A percentile compares a stretch with the other conserved stretches of the same genome.
phyloP scores from a whole-genome alignment of 2,888 invertebrate species.

The Drosophila subquinaria region DNA sequence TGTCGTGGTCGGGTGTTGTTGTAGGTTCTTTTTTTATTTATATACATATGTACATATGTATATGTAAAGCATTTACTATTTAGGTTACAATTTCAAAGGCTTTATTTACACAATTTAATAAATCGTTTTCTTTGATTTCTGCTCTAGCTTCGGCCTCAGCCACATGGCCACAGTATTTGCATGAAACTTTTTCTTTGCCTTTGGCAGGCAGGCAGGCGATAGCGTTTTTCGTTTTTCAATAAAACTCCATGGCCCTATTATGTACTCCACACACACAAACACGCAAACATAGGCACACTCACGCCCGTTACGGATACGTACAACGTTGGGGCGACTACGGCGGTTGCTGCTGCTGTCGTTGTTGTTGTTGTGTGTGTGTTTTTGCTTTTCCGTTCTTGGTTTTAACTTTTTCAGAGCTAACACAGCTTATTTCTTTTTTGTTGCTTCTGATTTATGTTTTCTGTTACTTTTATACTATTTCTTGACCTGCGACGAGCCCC shows the following conservation, averaged over 20 bases:
- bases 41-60: conserved; percentile 8
- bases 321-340: conserved; percentile 42
- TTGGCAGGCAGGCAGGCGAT: conserved; percentile 30
- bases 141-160: conserved; percentile 41
- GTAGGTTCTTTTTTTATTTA: conserved; percentile 32
- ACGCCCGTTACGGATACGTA: conserved; percentile 64
- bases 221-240: conserved; percentile 66
- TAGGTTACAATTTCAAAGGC: conserved; percentile 17
- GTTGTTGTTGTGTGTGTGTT: conserved; percentile 25
- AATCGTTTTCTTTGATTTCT: conserved; percentile 49
- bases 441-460: conserved; percentile 34
- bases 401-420: conserved; percentile 27
- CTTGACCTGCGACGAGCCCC: conserved; percentile 72
- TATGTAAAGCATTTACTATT: conserved; percentile 13
- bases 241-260: conserved; percentile 82
- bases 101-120: conserved; percentile 52
- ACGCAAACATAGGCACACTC: conserved; percentile 41
- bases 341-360: conserved; percentile 26
- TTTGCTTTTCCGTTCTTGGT: conserved; percentile 17
- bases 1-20: conserved; percentile 53
- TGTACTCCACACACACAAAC: conserved; percentile 62
- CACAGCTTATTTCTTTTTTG: conserved; percentile 17
- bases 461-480: conserved; percentile 23
- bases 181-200: conserved; percentile 41
- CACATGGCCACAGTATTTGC: conserved; percentile 67